Evolutionary conservation across 2,888 invertebrate genomes (phyloP).

Genomic region (Sminthurides aquaticus): DNA sequence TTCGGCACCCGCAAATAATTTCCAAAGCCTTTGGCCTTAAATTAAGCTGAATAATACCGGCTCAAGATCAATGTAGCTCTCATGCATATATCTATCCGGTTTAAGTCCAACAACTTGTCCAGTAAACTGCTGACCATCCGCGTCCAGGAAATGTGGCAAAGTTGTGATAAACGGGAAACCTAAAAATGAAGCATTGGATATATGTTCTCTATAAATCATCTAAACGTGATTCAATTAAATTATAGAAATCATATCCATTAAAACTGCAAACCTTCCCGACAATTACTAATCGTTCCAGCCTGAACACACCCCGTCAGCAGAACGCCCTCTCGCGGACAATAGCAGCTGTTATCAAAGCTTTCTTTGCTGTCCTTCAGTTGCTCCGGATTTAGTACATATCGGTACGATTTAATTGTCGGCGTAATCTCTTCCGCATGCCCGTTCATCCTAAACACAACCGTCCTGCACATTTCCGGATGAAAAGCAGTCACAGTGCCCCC

Average conservation of each 20-base stretch:
- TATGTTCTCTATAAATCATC: background rate
- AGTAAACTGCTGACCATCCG: background rate
- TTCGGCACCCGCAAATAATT: too few relatives aligned
- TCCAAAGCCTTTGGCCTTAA: background rate
- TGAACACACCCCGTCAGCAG: background rate
- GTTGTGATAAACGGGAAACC: slow-evolving; percentile 13
- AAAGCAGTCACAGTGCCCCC: background rate
- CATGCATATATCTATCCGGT: slow-evolving; percentile 3
- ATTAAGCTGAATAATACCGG: too few relatives aligned
- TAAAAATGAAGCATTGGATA: too few relatives aligned
- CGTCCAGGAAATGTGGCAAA: slow-evolving; percentile 14
- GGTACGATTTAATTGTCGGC: background rate
- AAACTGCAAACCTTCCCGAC: slow-evolving; percentile 12
- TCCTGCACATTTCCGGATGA: slow-evolving; percentile 15
- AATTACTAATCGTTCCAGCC: slow-evolving; percentile 10
- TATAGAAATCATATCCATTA: background rate
- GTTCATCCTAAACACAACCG: background rate
- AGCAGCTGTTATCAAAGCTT: slow-evolving; percentile 12
- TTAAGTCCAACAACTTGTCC: slow-evolving; percentile 4
- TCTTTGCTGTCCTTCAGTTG: slow-evolving; percentile 3
- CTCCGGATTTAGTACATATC: background rate
- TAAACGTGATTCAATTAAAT: too few relatives aligned
- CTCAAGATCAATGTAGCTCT: slow-evolving; percentile 9
- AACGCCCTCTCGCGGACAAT: slow-evolving; percentile 7
- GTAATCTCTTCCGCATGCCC: background rate